Evolutionary conservation across 1,140 invertebrate genomes (phyloP), one percentile per base, ranked within the genome.

Genomic region (Papilio polytes): DNA sequence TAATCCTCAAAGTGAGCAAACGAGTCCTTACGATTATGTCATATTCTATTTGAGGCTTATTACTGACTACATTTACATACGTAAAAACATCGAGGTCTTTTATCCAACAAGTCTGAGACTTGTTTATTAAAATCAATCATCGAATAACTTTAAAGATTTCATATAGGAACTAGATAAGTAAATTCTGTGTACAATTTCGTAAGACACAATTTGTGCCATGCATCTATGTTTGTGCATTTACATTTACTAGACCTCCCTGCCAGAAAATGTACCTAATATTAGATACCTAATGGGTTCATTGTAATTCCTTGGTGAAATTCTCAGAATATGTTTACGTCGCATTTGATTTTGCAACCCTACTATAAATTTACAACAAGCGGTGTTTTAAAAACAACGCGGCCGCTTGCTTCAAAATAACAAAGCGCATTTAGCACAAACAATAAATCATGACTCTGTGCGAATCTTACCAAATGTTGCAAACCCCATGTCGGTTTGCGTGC

Each of bases 391-490:
- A 93, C 91, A 91, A 91, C 81, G 87, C 66, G 80, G 74, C 82
- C 85, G 84, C 85, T 81, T 83, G 72, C 80, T 87, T 46, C 78
- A 31, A 83, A 80, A 84, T 84, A 88, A 94, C 91, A 92, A 92
- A 90, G 85, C 82, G 74, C 53, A 84, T 84, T 87, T 84, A 74
- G 59, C 70, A 84, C 83, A 81, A 81, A 26, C 84, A 59, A 93
- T 94, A 95, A 94, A 94, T 95, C 91, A 94, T 53, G 79, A 78
- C 83, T 83, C 84, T 88, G 87, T 91, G 91, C 89, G 89, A 91
- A 93, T 89, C 86, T 86, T 81, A 87, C 86, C 90, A 92, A 92
- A 93, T 91, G 92, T 92, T 90, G 88, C 90, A 89, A 93, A 92
- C 90, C 83, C 78, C 79, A 81, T 79, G 76, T 83, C 79, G 72